Evolutionary conservation across 2,113 vertebrate genomes (phyloP).

Genomic region (Maylandia zebra): DNA sequence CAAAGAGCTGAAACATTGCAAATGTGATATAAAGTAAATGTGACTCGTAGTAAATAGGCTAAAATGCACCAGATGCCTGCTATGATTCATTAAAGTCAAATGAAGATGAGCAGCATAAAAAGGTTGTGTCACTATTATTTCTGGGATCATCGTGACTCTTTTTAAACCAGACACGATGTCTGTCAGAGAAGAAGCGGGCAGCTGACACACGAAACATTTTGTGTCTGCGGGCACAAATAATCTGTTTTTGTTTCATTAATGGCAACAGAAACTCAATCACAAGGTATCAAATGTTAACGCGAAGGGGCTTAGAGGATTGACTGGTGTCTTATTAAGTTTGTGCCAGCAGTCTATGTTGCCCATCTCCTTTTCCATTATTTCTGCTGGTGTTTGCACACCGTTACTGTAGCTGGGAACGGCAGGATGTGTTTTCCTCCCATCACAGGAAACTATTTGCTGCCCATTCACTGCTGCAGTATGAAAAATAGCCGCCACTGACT

Average conservation of each 20-base stretch:
- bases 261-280: neutral
- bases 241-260: conserved; percentile 19
- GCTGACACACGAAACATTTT: neutral
- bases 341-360: neutral
- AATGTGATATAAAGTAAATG: neutral
- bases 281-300: conserved; percentile 4
- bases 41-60: neutral
- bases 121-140: neutral
- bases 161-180: neutral
- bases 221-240: conserved; percentile 3
- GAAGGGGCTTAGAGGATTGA: neutral
- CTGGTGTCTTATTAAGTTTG: conserved; percentile 2
- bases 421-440: neutral
- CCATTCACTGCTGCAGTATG: neutral
- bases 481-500: neutral
- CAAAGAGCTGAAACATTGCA: neutral
- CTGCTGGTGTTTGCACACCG: neutral
- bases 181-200: neutral
- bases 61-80: neutral
- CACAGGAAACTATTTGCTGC: neutral
- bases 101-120: neutral
- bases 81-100: neutral
- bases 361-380: neutral
- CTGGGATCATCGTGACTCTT: neutral
- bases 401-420: neutral